Evolutionary conservation across 2,888 invertebrate species (phyloP).

Genomic region (Watsonalla binaria): DNA sequence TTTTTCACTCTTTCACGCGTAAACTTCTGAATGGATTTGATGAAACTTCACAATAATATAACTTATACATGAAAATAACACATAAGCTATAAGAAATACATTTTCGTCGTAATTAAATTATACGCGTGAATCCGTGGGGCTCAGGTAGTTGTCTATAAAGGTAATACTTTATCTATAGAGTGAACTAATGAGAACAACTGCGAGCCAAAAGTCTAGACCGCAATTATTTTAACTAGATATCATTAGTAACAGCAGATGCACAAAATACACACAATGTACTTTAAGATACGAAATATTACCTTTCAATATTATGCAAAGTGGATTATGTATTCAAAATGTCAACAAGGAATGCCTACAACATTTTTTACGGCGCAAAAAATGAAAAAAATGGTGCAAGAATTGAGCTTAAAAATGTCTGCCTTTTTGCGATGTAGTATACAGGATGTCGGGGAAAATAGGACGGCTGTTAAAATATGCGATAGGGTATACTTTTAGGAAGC

Average conservation of each 20-base stretch:
- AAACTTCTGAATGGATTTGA: too few species aligned
- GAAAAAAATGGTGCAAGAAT: constrained; percentile 39
- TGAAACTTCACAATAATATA: too few species aligned
- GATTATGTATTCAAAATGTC: constrained; percentile 40
- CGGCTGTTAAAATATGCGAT: too few species aligned
- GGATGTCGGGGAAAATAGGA: too few species aligned
- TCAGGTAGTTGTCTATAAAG: too few species aligned
- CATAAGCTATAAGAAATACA: too few species aligned
- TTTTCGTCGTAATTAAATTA: too few species aligned
- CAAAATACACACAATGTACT: neutral
- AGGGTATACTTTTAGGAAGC: too few species aligned
- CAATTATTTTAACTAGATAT: constrained; percentile 2
- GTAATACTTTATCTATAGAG: neutral
- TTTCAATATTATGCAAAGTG: constrained; percentile 40
- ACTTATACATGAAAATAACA: too few species aligned
- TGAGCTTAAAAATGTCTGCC: constrained; percentile 55
- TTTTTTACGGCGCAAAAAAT: constrained; percentile 32
- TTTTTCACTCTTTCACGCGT: too few species aligned
- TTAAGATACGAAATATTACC: neutral
- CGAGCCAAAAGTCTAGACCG: neutral
- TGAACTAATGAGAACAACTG: neutral
- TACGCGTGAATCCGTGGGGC: too few species aligned
- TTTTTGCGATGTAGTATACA: constrained; percentile 71
- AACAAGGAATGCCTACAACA: constrained; percentile 41
- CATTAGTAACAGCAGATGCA: constrained; percentile 1